Evolutionary conservation across 2,113 vertebrate genomes (phyloP).

Genomic region (Cochlearius cochlearius): DNA sequence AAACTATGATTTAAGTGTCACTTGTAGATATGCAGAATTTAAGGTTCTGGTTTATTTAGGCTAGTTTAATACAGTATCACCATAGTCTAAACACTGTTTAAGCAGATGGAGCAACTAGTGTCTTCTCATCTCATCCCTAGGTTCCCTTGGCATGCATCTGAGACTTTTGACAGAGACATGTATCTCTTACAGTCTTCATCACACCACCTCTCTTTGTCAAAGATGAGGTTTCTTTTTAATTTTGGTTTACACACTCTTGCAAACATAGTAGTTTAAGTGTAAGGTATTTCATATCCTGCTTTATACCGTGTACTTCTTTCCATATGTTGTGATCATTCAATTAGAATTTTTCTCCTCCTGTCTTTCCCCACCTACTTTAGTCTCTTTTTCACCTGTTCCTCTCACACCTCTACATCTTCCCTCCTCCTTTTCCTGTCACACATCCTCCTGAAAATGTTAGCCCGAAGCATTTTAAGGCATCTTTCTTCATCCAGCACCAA

Average conservation of each 20-base stretch:
- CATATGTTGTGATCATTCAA: background rate
- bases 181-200: background rate
- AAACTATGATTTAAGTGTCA: background rate
- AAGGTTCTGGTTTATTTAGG: background rate
- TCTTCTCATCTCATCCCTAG: background rate
- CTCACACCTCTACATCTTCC: background rate
- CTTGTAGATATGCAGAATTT: background rate
- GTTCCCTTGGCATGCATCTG: background rate
- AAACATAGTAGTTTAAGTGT: background rate
- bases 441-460: background rate
- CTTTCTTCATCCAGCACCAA: background rate
- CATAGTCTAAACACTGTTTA: background rate
- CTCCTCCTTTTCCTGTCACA: background rate
- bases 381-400: background rate
- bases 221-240: background rate
- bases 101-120: rapidly evolving
- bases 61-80: background rate
- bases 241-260: background rate
- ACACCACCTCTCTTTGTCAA: background rate
- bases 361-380: background rate
- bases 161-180: background rate
- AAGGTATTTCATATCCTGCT: background rate
- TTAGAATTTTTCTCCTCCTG: background rate
- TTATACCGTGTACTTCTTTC: background rate
- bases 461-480: background rate